Evolutionary conservation across 2,113 vertebrate genomes (phyloP).

Genomic region (Oncorhynchus nerka): DNA sequence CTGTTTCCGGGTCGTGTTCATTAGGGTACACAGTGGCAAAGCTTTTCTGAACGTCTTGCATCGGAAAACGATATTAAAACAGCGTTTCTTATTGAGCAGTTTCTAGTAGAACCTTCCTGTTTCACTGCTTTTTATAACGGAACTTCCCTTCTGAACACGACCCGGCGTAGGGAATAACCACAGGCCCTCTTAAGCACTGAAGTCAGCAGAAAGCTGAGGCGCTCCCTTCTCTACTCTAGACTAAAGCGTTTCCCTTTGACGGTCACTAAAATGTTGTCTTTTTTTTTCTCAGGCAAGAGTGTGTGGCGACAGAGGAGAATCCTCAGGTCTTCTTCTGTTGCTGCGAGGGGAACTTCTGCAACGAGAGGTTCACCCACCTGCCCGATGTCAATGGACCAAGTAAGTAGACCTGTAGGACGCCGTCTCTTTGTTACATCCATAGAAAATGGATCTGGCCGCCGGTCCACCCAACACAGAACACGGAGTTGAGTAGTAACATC

Average conservation of each 20-base stretch:
- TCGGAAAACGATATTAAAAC: no score
- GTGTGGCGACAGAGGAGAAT: slow-evolving; percentile 91
- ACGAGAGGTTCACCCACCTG: slow-evolving; percentile 88
- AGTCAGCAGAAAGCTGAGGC: no score
- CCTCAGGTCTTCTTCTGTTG: slow-evolving; percentile 97
- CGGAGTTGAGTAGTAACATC: neutral
- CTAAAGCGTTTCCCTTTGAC: no score
- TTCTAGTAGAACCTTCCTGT: neutral
- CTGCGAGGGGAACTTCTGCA: slow-evolving; percentile 94
- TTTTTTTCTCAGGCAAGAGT: slow-evolving; percentile 78
- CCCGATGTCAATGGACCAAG: slow-evolving; percentile 80
- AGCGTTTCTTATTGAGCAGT: no score
- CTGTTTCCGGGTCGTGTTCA: no score
- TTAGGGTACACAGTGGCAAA: neutral
- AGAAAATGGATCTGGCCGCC: neutral
- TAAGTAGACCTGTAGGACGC: slow-evolving; percentile 67
- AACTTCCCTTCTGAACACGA: neutral
- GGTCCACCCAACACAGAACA: neutral
- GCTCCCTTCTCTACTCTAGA: neutral
- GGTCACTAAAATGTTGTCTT: neutral
- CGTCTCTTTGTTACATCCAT: neutral
- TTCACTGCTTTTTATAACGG: neutral
- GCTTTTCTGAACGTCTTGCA: neutral
- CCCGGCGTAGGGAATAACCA: no score
- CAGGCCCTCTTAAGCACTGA: no score